Conservation (phyloP, 2,113 vertebrate species). For the Corythoichthys haematopterus region DNA sequence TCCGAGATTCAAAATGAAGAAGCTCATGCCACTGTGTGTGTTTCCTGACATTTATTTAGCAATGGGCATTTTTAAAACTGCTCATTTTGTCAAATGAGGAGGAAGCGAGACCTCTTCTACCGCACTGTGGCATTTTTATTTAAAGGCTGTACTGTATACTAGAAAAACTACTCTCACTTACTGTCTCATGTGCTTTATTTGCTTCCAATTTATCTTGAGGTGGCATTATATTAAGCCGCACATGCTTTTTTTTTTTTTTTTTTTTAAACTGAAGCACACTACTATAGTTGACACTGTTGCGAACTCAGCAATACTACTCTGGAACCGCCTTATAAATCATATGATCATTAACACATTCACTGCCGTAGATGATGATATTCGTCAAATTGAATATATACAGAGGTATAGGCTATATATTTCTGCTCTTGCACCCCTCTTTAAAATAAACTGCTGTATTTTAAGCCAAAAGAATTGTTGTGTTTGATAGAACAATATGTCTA, state of each 20-base stretch:
- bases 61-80: background rate
- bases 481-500: no score
- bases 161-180: background rate
- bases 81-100: constrained; percentile 9
- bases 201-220: background rate
- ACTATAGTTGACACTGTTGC: no score
- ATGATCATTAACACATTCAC: no score
- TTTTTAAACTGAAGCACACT: no score
- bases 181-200: background rate
- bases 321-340: no score
- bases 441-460: no score
- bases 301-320: no score
- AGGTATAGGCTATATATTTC: no score
- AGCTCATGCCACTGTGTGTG: background rate
- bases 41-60: constrained; percentile 13
- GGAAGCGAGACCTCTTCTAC: constrained; percentile 4
- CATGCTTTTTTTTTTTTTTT: background rate
- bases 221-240: background rate
- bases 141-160: background rate
- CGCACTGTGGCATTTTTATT: background rate
- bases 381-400: no score
- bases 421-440: no score
- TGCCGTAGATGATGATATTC: no score
- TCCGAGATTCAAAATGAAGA: constrained; percentile 1
- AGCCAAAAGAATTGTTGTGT: no score